Evolutionary conservation across 1,140 invertebrate genomes (phyloP), one percentile per base, ranked within the genome.

Genomic region (Drosophila setifemur): DNA sequence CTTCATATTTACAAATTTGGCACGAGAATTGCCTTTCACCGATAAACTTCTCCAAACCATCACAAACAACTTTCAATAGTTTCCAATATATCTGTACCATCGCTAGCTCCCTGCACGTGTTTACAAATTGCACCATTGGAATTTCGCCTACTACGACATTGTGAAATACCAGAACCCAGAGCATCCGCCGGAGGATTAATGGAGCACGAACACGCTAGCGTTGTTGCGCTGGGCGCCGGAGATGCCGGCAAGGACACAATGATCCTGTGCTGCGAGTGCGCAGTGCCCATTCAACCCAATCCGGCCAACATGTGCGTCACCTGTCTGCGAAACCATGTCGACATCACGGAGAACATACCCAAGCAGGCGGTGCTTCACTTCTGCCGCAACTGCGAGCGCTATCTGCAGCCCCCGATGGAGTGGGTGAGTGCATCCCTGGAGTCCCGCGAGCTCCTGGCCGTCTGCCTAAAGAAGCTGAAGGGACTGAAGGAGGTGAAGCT

Each of bases 231-330:
- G 44, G 82, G 63, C 14, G 67, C 28, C 19, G 39, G 12, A n/a
- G 48, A 53, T 25, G 29, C 29, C 39, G 40, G 49, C 7, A 58
- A 33, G n/a, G n/a, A n/a, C 8, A 50, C 73, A 1, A 57, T 87
- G 53, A 81, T 90, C n/a, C 63, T 90, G 4, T 97, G 96, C 82
- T 97, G 96, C 82, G 93, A 96, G 91, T 97, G 96, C 91, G 96
- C 95, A 14, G 92, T 93, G 35, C 81, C 91, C 9, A 97, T 99
- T 35, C 95, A 97, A 70, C 96, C 98, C 26, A 99, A 99, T 93
- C 96, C 97, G 4, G 94, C 97, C 2, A 99, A 99, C 90, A 99
- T 98, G 96, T 99, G 98, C 91, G 96, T 98, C 0, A 95, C 94
- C 14, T 99, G 98, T 92, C 91, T 99, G 9, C 92, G 98, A 28